Evolutionary conservation across 2,113 vertebrate genomes (phyloP).

Genomic region (Ctenomys sociabilis): DNA sequence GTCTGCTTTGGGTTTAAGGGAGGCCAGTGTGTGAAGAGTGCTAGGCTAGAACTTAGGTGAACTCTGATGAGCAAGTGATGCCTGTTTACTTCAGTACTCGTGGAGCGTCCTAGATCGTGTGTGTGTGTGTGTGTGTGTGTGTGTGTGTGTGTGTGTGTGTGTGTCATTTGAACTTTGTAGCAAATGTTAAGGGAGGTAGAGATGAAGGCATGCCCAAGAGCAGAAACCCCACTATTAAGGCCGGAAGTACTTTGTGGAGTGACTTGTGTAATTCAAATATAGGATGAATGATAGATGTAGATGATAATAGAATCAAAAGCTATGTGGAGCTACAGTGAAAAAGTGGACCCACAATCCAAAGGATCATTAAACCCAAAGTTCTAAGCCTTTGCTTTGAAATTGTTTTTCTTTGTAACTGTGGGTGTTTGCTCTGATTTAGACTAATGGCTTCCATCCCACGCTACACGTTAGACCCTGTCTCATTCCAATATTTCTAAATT

Average conservation of each 20-base stretch:
- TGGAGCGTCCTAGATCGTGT: not conserved
- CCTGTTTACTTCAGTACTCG: not conserved
- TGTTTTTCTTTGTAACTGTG: constrained; percentile 41
- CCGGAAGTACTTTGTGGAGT: not conserved
- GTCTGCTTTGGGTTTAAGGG: not conserved
- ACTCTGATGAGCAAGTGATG: not conserved
- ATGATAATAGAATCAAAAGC: not conserved
- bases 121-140: no score
- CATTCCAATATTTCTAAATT: constrained; percentile 25
- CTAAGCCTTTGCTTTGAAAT: constrained; percentile 48
- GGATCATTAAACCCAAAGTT: not conserved
- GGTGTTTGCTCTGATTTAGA: constrained; percentile 54
- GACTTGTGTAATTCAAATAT: not conserved
- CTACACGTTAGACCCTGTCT: not conserved
- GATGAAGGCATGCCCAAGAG: not conserved
- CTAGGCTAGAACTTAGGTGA: not conserved
- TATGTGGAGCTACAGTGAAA: not conserved
- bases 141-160: no score
- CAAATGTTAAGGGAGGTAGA: not conserved
- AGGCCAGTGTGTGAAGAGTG: not conserved
- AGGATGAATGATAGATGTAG: not conserved
- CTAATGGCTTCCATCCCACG: not conserved
- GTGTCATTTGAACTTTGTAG: not conserved
- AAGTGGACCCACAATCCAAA: not conserved
- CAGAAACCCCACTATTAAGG: not conserved